phyloP scores from a whole-genome alignment of 1,140 invertebrate genomes.

The Psilanteris sp. region DNA sequence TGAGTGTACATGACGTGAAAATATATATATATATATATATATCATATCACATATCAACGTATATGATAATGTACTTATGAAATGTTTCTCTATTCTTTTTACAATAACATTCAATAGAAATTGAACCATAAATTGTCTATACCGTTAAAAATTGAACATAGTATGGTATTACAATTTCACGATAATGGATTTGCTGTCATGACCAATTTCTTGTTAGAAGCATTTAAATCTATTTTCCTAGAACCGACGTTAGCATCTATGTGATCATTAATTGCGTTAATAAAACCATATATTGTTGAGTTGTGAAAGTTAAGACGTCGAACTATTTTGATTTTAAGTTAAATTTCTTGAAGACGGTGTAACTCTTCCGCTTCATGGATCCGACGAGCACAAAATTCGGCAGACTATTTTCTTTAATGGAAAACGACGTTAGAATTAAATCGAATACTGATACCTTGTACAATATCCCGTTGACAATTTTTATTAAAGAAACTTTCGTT shows the following conservation, averaged over 20 bases:
- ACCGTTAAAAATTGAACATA: too few relatives aligned
- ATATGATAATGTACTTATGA: too few relatives aligned
- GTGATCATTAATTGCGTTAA: conserved; percentile 45
- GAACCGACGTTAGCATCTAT: conserved; percentile 9
- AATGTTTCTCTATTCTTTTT: too few relatives aligned
- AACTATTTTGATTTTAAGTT: conserved; percentile 28
- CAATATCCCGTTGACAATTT: conserved; percentile 21
- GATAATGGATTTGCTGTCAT: conserved; percentile 14
- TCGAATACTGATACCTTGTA: background rate
- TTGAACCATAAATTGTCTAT: too few relatives aligned
- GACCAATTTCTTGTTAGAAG: conserved; percentile 13
- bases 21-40: too few relatives aligned
- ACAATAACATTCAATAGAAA: too few relatives aligned
- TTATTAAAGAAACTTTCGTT: conserved; percentile 13
- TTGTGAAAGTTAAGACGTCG: conserved; percentile 30
- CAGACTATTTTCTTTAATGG: background rate
- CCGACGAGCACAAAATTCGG: background rate
- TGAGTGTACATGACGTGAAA: too few relatives aligned
- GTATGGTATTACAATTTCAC: conserved; percentile 5
- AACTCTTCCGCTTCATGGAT: background rate
- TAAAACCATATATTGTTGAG: conserved; percentile 38
- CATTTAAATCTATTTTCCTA: conserved; percentile 18
- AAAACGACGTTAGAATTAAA: conserved; percentile 1
- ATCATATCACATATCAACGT: too few relatives aligned
- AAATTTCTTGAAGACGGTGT: conserved; percentile 9